A percentile compares a stretch with the other conserved stretches of the same genome.
Conservation (phyloP, 2,888 invertebrate species). For the Polyploca ridens region DNA sequence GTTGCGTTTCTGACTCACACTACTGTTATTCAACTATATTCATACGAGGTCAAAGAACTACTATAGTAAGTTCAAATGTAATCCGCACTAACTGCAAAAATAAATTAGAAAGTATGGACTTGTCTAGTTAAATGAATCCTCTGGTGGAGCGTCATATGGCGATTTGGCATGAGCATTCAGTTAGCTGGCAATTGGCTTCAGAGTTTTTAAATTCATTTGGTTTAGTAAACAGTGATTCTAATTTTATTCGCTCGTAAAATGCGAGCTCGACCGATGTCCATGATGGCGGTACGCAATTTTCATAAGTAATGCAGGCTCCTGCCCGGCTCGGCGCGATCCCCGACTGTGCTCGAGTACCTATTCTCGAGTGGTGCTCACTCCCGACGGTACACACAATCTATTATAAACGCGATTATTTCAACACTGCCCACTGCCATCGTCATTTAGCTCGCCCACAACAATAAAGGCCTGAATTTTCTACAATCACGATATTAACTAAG, state of each 20-base stretch:
- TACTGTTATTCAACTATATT: background rate
- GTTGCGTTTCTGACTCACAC: background rate
- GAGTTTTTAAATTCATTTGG: background rate
- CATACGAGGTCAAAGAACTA: background rate
- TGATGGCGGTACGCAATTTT: background rate
- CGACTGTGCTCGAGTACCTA: background rate
- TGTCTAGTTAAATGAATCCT: background rate
- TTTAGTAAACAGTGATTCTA: background rate
- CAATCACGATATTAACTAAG: background rate
- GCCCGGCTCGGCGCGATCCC: background rate
- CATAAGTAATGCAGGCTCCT: background rate
- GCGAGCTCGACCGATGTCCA: background rate
- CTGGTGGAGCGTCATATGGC: background rate
- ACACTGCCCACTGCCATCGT: background rate
- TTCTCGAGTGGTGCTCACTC: background rate
- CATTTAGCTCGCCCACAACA: background rate
- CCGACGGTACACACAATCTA: background rate
- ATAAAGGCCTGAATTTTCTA: background rate
- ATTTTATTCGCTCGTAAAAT: slow-evolving; percentile 3
- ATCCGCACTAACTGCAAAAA: background rate
- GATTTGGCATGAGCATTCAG: background rate
- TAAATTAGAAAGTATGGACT: background rate
- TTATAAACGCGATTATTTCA: slow-evolving; percentile 3
- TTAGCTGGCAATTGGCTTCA: background rate
- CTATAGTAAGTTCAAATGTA: background rate